Percentiles rank a stretch among this genome's conserved stretches.
Conservation (phyloP, 2,888 invertebrate species). For the Charanyca ferruginea region DNA sequence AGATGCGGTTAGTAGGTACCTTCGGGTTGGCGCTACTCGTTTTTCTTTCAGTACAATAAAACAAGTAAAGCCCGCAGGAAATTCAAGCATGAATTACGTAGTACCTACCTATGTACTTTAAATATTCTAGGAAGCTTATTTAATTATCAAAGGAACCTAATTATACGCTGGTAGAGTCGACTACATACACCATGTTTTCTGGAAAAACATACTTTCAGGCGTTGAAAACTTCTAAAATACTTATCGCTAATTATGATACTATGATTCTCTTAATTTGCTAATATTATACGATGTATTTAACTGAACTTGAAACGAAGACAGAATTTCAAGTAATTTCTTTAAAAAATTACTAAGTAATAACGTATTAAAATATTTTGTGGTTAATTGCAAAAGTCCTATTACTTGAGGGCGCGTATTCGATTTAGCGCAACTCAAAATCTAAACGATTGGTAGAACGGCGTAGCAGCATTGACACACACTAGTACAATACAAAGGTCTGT, state of each 20-base stretch:
- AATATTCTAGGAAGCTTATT: constrained; percentile 2
- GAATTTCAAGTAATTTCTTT: not conserved
- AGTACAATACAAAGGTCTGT: no score
- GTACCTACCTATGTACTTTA: not conserved
- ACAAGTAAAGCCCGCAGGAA: constrained; percentile 5
- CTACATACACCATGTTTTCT: constrained; percentile 7
- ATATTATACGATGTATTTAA: constrained; percentile 6
- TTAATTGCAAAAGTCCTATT: constrained; percentile 11
- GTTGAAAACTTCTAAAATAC: constrained; percentile 7
- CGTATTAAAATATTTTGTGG: constrained; percentile 15
- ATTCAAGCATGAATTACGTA: constrained; percentile 9
- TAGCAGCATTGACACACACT: no score
- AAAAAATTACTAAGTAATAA: constrained; percentile 8
- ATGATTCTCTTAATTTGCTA: constrained; percentile 9
- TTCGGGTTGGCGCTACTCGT: not conserved
- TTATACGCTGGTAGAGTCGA: constrained; percentile 4
- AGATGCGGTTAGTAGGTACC: constrained; percentile 6
- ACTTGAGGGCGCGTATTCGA: no score
- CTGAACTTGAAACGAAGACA: constrained; percentile 12
- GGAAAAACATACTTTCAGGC: constrained; percentile 13
- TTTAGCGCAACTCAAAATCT: no score
- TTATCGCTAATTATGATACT: no score
- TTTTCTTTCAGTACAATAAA: constrained; percentile 23
- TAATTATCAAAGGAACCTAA: constrained; percentile 22
- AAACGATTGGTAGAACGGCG: no score